phyloP scores from a whole-genome alignment of 1,140 invertebrate genomes.

The fruit fly (Drosophila melanogaster) region Release_6_plus_ISO1_MT NT_037436.4:17581501-17582000 shows the following conservation, averaged over 20 bases:
- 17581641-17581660: conserved; percentile 27
- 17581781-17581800: conserved; percentile 53
- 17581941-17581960: conserved; percentile 84
- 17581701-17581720: conserved; percentile 81
- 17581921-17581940: conserved; percentile 82
- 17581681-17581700: conserved; percentile 61
- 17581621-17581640: conserved; percentile 57
- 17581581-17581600: conserved; percentile 45
- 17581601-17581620: conserved; percentile 69
- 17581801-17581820: conserved; percentile 75
- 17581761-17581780: conserved; percentile 38
- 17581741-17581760: not conserved
- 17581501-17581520: conserved; percentile 71
- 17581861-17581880: conserved; percentile 75
- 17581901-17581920: conserved; percentile 36
- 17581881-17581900: conserved; percentile 56
- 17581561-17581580: not conserved
- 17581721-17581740: conserved; percentile 41
- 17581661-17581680: conserved; percentile 62
- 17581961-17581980: conserved; percentile 85
- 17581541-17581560: conserved; percentile 26
- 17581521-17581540: conserved; percentile 82
- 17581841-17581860: conserved; percentile 80
- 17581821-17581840: conserved; percentile 79
- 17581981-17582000: conserved; percentile 60